phyloP scores from a whole-genome alignment of 2,113 vertebrate species.

The Microcebus griseorufus region DNA sequence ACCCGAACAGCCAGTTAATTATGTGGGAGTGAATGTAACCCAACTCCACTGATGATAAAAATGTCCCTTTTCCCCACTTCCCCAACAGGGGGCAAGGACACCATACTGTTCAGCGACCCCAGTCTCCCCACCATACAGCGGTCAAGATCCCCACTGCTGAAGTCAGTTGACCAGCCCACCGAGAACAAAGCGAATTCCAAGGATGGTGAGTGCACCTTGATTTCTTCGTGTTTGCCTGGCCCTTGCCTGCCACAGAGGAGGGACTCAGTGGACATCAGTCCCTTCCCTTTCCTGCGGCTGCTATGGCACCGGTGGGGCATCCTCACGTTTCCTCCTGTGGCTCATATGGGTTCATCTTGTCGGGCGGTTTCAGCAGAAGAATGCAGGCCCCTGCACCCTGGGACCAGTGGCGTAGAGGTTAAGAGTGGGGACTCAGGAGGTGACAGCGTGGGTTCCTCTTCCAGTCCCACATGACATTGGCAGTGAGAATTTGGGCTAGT shows the following conservation, averaged over 20 bases:
- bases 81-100: conserved; percentile 90
- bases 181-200: conserved; percentile 75
- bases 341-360: neutral
- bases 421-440: neutral
- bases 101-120: conserved; percentile 84
- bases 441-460: neutral
- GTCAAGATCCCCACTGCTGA: conserved; percentile 81
- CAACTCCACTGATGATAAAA: neutral
- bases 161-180: conserved; percentile 74
- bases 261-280: neutral
- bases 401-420: neutral
- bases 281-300: neutral
- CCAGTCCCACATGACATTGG: neutral
- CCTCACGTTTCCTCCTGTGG: neutral
- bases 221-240: neutral
- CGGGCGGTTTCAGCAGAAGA: neutral
- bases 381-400: fast-evolving
- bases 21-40: neutral
- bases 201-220: conserved; percentile 74
- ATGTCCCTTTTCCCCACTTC: conserved; percentile 19
- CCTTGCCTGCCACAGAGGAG: neutral
- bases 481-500: neutral
- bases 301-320: neutral
- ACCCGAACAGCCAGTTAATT: neutral
- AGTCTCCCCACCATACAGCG: conserved; percentile 82